Base-by-base conservation (phyloP, 1,140 invertebrate species). In the Drosophila pectinifera region DNA sequence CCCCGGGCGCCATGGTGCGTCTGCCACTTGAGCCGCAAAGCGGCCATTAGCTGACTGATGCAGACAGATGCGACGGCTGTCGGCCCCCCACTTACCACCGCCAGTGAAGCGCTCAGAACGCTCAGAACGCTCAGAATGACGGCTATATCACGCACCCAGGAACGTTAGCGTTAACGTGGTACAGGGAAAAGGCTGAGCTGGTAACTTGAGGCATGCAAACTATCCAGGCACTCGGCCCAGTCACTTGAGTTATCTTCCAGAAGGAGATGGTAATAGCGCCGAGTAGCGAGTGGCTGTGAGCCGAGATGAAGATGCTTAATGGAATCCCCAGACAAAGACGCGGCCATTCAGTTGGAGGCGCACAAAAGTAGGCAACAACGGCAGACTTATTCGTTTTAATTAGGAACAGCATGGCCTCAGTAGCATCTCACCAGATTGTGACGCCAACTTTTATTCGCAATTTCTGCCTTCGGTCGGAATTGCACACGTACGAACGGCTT, bases 1-100 rank as follows among this genome's bases (percentile, higher is more conserved):
- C 64, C 62, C 43, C 48, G 46, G 43, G 73, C 53, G 46, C 31
- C 39, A 43, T n/a, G 45, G 46, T 74, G 57, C 56, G 64, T 54
- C 49, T 70, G 67, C 24, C 84, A 82, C 79, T 79, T 76, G 69
- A 88, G 79, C 83, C 83, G 75, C 83, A 86, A 88, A 86, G 83
- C 83, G 80, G 83, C 83, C 83, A 86, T 86, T 86, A 86, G 67
- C 65, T 63, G 68, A 73, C 83, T 73, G 72, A 76, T 68, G 76
- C 72, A 63, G 76, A 73, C 80, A 84, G 56, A 53, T 63, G 72
- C 68, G 46, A 75, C 51, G 80, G 54, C 65, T 70, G 80, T 20
- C 10, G 14, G 7, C 1, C 13, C 11, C 6, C 16, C 39, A 43
- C 14, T 42, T 39, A 3, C 48, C 28, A 31, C 24, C 20, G 7